phyloP scores from a whole-genome alignment of 2,113 vertebrate species.

The Rhinoptilus africanus region DNA sequence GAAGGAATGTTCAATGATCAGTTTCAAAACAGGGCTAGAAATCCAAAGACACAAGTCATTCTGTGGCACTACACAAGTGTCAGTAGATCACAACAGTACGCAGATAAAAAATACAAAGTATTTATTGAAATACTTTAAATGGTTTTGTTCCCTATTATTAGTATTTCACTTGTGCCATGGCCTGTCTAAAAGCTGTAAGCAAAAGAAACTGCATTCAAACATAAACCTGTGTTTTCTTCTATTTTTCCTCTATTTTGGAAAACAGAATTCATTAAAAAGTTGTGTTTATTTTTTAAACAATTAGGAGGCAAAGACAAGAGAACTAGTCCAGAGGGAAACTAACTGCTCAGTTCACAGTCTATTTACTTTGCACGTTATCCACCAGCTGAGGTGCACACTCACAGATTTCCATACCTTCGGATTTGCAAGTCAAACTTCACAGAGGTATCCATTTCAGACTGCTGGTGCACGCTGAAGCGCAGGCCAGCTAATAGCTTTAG shows the following conservation, averaged over 20 bases:
- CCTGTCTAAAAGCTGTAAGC: not conserved
- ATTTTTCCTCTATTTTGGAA: not conserved
- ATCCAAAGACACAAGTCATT: not conserved
- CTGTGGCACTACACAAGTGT: not conserved
- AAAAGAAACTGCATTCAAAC: not conserved
- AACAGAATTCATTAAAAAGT: not conserved
- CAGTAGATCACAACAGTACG: rapidly evolving
- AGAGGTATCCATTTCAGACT: constrained; percentile 92
- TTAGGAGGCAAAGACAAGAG: not conserved
- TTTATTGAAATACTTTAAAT: not conserved
- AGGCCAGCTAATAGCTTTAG: constrained; percentile 85
- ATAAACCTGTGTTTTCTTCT: not conserved
- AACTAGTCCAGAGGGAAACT: not conserved
- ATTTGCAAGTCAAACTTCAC: constrained; percentile 93
- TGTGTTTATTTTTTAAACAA: not conserved
- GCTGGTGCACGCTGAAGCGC: constrained; percentile 92
- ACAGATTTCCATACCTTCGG: constrained; percentile 76
- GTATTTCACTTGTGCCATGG: not conserved
- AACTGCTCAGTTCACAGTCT: not conserved
- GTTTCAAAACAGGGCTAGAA: not conserved
- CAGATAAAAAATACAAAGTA: not conserved
- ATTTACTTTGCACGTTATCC: not conserved
- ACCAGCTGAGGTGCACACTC: not conserved
- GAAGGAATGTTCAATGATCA: not conserved
- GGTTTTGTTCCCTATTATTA: not conserved